Percentiles rank a stretch among this genome's conserved stretches.
These are phyloP conservation scores for Sphaerophoria taeniata DNA, from an alignment of 2,888 invertebrate genomes.

Conservation along the genomic window DNA sequence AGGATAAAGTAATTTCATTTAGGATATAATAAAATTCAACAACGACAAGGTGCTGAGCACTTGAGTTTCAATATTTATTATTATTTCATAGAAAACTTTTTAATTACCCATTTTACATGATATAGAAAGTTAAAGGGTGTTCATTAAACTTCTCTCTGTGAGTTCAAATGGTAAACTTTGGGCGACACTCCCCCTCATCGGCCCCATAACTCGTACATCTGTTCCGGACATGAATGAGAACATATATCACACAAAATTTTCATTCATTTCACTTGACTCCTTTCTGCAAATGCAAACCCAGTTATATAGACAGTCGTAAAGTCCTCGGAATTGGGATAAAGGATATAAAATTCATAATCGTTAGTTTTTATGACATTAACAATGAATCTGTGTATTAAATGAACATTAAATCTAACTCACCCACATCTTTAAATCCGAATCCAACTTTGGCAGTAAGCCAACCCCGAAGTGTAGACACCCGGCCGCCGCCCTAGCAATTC, in stretches of 20 bases:
- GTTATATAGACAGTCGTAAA: background rate
- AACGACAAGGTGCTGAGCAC: slow-evolving; percentile 42
- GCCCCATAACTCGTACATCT: slow-evolving; percentile 48
- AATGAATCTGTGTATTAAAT: slow-evolving; percentile 66
- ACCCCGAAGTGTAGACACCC: slow-evolving; percentile 11
- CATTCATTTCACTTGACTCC: slow-evolving; percentile 13
- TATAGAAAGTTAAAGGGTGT: background rate
- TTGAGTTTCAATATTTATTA: slow-evolving; percentile 61
- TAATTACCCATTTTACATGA: slow-evolving; percentile 54
- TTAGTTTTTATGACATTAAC: slow-evolving; percentile 70
- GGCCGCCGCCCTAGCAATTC: slow-evolving; percentile 47
- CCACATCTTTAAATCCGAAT: slow-evolving; percentile 14
- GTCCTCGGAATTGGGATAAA: slow-evolving; percentile 32
- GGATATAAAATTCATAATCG: slow-evolving; percentile 71
- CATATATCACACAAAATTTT: slow-evolving; percentile 62
- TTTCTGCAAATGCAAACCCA: background rate
- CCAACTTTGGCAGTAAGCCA: slow-evolving; percentile 27
- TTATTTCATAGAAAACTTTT: slow-evolving; percentile 66
- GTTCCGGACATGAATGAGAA: slow-evolving; percentile 56
- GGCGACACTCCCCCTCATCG: background rate
- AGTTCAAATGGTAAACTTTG: slow-evolving; percentile 6
- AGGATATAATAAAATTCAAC: slow-evolving; percentile 55
- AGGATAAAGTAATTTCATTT: background rate
- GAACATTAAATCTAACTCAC: slow-evolving; percentile 53
- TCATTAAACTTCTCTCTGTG: slow-evolving; percentile 26